Evolutionary conservation across 2,113 vertebrate genomes (phyloP), one percentile per base, ranked within the genome.

Genomic region (Ceratotherium simum): DNA sequence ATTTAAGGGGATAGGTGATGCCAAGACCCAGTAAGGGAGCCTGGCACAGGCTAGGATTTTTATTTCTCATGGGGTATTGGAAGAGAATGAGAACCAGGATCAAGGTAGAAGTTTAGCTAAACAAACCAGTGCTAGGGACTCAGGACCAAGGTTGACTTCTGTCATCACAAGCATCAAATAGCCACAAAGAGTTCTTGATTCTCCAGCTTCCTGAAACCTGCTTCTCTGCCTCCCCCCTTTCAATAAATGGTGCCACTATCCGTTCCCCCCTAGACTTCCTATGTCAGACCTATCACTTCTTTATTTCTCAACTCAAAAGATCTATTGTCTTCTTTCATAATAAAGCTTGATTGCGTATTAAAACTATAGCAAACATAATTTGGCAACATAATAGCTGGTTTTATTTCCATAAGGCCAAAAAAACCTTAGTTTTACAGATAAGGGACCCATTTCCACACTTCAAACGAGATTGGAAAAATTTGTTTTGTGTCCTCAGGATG

Each of bases 381-480:
- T 87, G 29, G 64, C 75, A 76, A 25, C 25, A 46, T 58, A 36
- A 91, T 91, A 60, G 6, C 42, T 96, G 9, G 4, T 62, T 97
- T 94, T 9, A 90, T 91, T 93, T 93, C 51, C 14, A 95, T 79
- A 76, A 80, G 17, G 51, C 23, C 11, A 69, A 92, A 87, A 95
- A 5, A 92, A 48, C 18, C 18, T 94, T 90, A 69, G 29, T 76
- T 93, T 95, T 84, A 90, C 4, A 78, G 76, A 84, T 29, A 9
- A 5, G 17, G 27, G 31, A 78, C 33, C 42, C 46, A 79, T 75
- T 51, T 91, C 42, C 54, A 83, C 13, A 54, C 25, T 97, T 83
- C 78, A 73, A 82, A 94, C 8, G 18, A 33, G 54, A 27, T 9
- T 81, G 9, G 23, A 88, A 93, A 91, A 84, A 65, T 29, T 60